Evolutionary conservation across 2,797 vertebrate genomes (phyloP).

Genomic region (Dallia pectoralis): DNA sequence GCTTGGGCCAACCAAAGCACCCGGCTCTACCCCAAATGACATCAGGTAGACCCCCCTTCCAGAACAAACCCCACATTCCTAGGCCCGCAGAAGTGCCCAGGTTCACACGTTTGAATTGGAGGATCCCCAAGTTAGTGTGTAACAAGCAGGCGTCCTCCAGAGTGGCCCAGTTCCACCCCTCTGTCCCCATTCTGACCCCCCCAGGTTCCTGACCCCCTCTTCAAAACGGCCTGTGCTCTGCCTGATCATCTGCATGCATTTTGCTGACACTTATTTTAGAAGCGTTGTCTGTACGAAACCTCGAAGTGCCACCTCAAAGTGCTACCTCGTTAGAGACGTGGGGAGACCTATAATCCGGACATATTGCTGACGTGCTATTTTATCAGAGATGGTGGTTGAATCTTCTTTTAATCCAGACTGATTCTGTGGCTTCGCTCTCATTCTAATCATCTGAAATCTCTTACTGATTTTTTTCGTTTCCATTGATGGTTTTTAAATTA

Average conservation of each 20-base stretch:
- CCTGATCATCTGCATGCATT: neutral
- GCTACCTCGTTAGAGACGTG: constrained; percentile 50
- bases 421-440: constrained; percentile 60
- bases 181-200: neutral
- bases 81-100: neutral
- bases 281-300: neutral
- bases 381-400: constrained; percentile 17
- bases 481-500: constrained; percentile 29
- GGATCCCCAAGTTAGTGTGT: too few species aligned
- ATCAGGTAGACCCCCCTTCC: constrained; percentile 84
- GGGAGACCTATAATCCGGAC: constrained; percentile 21
- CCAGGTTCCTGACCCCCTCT: too few species aligned
- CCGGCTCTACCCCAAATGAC: constrained; percentile 85
- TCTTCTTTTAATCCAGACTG: constrained; percentile 46
- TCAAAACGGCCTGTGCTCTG: too few species aligned
- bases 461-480: constrained; percentile 22
- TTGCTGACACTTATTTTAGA: neutral
- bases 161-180: neutral
- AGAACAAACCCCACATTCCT: neutral
- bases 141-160: constrained; percentile 13
- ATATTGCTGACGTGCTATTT: too few species aligned
- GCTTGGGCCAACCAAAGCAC: constrained; percentile 79
- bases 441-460: constrained; percentile 39
- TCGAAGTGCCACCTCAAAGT: constrained; percentile 25
- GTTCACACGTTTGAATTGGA: too few species aligned